Base-by-base conservation (phyloP, 2,888 invertebrate species). In the Caenorhabditis sp. region DNA sequence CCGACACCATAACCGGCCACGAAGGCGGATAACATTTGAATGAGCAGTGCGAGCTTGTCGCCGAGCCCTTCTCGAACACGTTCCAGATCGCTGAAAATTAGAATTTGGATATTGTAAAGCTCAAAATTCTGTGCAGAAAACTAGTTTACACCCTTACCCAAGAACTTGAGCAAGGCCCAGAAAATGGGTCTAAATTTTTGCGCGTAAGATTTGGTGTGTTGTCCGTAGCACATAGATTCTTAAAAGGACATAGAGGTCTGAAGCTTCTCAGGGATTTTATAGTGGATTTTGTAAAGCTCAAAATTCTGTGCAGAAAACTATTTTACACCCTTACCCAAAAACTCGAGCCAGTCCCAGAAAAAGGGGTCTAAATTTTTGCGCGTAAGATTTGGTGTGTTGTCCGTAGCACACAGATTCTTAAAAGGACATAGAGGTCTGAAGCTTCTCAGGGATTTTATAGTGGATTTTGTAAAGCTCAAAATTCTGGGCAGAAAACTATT, bases 21-120 rank as follows among this genome's bases (percentile, higher is more conserved):
- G 78, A 90, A 90, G 12, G 89, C 88, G 21, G 89, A 81, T 1
- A 85, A 65, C 78, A 79, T 83, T 50, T 83, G 83, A 12, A 90
- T 79, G 68, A 89, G 87, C 78, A 89, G 83, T n/a, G 87, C 89
- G 62, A 90, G 84, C 75, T 90, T 90, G 83, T 90, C 90, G 1
- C 90, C 90, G 26, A 90, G 87, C 0, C 90, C 90, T 72, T 90
- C 89, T 27, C 89, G 88, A 31, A 90, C 88, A 67, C 89, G 88
- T 72, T 90, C 89, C 74, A 91, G 84, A 78, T 91, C 91, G 85
- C 91, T 86, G 66, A 59, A 85, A 79, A 61, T n/a, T n/a, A n/a
- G 17, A 31, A 31, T 31, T n/a, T 25, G 10, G 25, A 52, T n/a
- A n/a, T 38, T 53, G 0, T 3, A 7, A 12, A 23, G 52, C 56